Evolutionary conservation across 2,797 vertebrate genomes (phyloP).

Genomic region (Paedocypris micromegethes): DNA sequence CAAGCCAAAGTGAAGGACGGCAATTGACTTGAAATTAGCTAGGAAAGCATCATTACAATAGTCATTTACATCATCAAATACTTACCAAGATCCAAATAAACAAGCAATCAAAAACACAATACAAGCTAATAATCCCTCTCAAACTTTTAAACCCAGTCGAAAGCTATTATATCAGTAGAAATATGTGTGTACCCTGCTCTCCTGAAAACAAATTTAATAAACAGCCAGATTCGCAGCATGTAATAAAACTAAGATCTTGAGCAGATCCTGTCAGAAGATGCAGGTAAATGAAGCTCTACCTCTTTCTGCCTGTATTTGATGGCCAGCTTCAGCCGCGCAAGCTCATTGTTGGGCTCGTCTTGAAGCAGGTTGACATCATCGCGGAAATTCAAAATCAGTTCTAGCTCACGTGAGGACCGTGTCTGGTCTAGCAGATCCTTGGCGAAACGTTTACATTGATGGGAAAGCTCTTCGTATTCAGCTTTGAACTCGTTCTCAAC

Average conservation of each 20-base stretch:
- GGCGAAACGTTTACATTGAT: slow-evolving; percentile 86
- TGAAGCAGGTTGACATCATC: slow-evolving; percentile 84
- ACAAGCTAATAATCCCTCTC: too few species aligned
- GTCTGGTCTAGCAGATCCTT: slow-evolving; percentile 97
- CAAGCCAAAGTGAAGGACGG: slow-evolving; percentile 51
- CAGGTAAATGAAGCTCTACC: slow-evolving; percentile 65
- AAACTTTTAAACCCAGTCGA: too few species aligned
- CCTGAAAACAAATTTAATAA: too few species aligned
- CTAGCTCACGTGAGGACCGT: slow-evolving; percentile 88
- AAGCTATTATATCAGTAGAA: too few species aligned
- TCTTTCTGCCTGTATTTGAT: slow-evolving; percentile 98
- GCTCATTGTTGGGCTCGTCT: slow-evolving; percentile 82
- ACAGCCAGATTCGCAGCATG: too few species aligned
- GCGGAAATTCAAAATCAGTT: slow-evolving; percentile 93
- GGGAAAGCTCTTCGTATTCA: slow-evolving; percentile 90
- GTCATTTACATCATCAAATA: too few species aligned
- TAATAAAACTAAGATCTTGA: too few species aligned
- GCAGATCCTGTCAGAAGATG: too few species aligned
- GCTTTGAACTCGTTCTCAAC: slow-evolving; percentile 96
- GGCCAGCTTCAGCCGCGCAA: slow-evolving; percentile 90
- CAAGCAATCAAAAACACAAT: too few species aligned
- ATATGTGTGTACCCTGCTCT: too few species aligned
- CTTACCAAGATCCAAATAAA: too few species aligned
- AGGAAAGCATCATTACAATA: slow-evolving; percentile 51
- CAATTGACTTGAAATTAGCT: slow-evolving; percentile 55